A percentile compares a stretch with the other conserved stretches of the same genome.
Evolutionary conservation across 2,888 invertebrate species (phyloP).

Genomic region (Chrysolina haemoptera): DNA sequence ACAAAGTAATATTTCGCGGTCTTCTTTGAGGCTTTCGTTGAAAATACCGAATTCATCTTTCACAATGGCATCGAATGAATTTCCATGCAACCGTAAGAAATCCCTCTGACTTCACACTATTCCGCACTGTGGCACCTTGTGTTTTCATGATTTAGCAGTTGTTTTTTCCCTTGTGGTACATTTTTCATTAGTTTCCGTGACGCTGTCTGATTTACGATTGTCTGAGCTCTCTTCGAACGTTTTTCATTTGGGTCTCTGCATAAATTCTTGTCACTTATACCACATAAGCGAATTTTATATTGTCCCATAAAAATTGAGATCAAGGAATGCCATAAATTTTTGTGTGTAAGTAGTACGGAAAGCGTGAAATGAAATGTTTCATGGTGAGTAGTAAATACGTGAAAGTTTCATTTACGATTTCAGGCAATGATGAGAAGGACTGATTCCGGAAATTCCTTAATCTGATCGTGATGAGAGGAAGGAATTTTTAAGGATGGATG

Average conservation of each 20-base stretch:
- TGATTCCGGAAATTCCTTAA: background rate
- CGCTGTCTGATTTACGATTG: constrained; percentile 58
- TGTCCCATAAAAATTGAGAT: constrained; percentile 55
- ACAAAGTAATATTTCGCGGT: background rate
- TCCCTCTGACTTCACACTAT: constrained; percentile 31
- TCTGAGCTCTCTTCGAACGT: constrained; percentile 52
- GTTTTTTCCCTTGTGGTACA: constrained; percentile 55
- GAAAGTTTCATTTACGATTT: constrained; percentile 4
- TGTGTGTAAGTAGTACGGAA: constrained; percentile 49
- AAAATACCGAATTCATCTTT: constrained; percentile 22
- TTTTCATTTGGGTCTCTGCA: constrained; percentile 57
- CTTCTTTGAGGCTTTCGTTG: constrained; percentile 9
- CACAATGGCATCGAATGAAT: constrained; percentile 31
- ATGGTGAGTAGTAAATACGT: constrained; percentile 6
- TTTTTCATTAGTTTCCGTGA: constrained; percentile 60
- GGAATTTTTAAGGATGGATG: too few relatives aligned
- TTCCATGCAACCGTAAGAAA: constrained; percentile 26
- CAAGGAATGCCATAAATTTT: constrained; percentile 55
- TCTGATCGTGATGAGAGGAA: background rate
- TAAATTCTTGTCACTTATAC: constrained; percentile 59
- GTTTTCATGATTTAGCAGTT: constrained; percentile 49
- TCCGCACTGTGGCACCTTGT: constrained; percentile 46
- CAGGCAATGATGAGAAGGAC: background rate
- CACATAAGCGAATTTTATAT: constrained; percentile 59
- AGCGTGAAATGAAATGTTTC: constrained; percentile 47